These are phyloP conservation scores for Platycheirus rosarum DNA, from an alignment of 2,888 invertebrate species.

Conservation along the genomic window DNA sequence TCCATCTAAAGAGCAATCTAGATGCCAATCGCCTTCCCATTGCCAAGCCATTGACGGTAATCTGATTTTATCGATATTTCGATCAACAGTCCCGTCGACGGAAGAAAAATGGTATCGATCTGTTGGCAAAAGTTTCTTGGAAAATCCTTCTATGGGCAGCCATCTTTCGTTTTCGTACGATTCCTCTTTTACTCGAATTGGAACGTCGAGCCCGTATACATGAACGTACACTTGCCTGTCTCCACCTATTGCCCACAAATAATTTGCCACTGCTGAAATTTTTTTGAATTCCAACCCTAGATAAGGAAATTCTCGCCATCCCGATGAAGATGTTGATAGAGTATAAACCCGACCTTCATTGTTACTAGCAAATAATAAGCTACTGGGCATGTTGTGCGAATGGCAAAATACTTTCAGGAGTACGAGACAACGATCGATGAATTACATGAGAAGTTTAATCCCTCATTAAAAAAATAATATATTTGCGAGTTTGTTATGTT, in stretches of 20 bases:
- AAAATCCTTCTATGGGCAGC: constrained; percentile 95
- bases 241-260: constrained; percentile 96
- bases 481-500: too few species aligned
- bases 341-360: constrained; percentile 95
- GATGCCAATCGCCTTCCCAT: constrained; percentile 97
- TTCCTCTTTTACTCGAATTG: constrained; percentile 94
- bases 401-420: too few species aligned
- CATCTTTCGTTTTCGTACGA: constrained; percentile 97
- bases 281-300: constrained; percentile 94
- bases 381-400: constrained; percentile 86
- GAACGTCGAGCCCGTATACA: constrained; percentile 94
- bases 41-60: constrained; percentile 97
- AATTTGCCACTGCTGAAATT: constrained; percentile 91
- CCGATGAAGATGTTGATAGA: constrained; percentile 90
- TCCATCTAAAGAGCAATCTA: constrained; percentile 92
- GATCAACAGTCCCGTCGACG: constrained; percentile 90
- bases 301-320: constrained; percentile 94
- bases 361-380: constrained; percentile 91
- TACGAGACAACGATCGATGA: too few species aligned
- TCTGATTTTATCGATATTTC: constrained; percentile 91
- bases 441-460: too few species aligned
- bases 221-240: constrained; percentile 96
- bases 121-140: constrained; percentile 91
- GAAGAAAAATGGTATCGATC: constrained; percentile 94
- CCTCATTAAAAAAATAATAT: too few species aligned